phyloP scores from a whole-genome alignment of 1,140 invertebrate genomes.

The Gerris buenoi region DNA sequence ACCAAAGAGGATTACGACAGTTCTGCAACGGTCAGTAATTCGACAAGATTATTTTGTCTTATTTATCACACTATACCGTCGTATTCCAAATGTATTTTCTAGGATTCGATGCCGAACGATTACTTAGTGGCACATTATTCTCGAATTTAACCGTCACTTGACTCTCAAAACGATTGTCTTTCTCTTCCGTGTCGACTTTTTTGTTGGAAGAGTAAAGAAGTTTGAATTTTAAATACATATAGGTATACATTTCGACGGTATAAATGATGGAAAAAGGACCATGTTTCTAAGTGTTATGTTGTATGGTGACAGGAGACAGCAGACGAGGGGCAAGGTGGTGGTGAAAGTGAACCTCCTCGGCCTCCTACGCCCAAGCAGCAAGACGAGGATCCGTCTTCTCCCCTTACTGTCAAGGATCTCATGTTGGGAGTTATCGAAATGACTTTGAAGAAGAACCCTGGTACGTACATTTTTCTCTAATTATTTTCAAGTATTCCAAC shows the following conservation, averaged over 20 bases:
- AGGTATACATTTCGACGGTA: neutral
- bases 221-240: too few species aligned
- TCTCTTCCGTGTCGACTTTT: too few species aligned
- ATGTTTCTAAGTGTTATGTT: constrained; percentile 5
- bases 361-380: constrained; percentile 14
- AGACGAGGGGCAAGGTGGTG: constrained; percentile 50
- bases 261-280: neutral
- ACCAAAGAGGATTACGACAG: constrained; percentile 63
- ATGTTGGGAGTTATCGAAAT: constrained; percentile 59
- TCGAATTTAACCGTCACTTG: too few species aligned
- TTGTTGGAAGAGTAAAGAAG: too few species aligned
- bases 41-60: neutral
- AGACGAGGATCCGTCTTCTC: constrained; percentile 28
- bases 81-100: too few species aligned
- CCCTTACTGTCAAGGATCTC: constrained; percentile 54
- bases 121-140: too few species aligned
- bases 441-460: constrained; percentile 47
- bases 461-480: constrained; percentile 18
- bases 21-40: constrained; percentile 48
- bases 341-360: constrained; percentile 19
- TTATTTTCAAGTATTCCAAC: neutral
- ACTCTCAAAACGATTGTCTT: too few species aligned
- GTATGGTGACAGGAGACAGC: constrained; percentile 52
- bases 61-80: neutral
- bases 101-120: too few species aligned